Base-by-base conservation (phyloP, 2,113 vertebrate species). In the Anser cygnoides region DNA sequence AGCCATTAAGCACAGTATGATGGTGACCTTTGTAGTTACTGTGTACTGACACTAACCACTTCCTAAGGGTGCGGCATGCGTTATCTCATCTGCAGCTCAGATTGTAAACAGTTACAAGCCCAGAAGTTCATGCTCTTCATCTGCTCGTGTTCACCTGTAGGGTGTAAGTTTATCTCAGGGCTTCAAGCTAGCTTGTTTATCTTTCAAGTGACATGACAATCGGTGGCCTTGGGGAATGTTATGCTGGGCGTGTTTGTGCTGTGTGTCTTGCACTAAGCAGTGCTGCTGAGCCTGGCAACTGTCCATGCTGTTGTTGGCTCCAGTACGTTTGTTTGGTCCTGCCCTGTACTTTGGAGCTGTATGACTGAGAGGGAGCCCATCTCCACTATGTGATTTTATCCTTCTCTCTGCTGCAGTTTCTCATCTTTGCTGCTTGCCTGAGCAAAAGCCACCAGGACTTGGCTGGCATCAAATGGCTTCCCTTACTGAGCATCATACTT, bases 291-390 rank as follows among this genome's bases (percentile, higher is more conserved):
- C 59, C 78, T 83, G 86, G 68, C 85, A 41, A n/a, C 25, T 71
- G 11, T 76, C 88, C 26, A 2, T 77, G 75, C 72, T 86, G 83
- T 49, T 68, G 20, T 70, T 88, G 86, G 63, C 55, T 80, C 44
- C 0, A 0, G 43, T 68, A 13, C 5, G 14, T 37, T 21, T 74
- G 26, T 54, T 61, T 3, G 6, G 37, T 37, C 80, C 16, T 80
- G 55, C 70, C 57, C 63, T 84, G 72, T 71, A 11, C 59, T 86
- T 86, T 46, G 50, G 44, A 84, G 68, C 28, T 1, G 1, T 10
- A 23, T 43, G 26, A 28, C 63, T 84, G 39, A 0, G 0, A 82
- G 52, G n/a, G 33, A 79, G 15, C 28, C 0, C 0, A 41, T 94
- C 54, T 55, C 33, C 61, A 23, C 41, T 6, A 14, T 11, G 13